phyloP scores from a whole-genome alignment of 2,113 vertebrate genomes.

The Dipodomys ordii region DNA sequence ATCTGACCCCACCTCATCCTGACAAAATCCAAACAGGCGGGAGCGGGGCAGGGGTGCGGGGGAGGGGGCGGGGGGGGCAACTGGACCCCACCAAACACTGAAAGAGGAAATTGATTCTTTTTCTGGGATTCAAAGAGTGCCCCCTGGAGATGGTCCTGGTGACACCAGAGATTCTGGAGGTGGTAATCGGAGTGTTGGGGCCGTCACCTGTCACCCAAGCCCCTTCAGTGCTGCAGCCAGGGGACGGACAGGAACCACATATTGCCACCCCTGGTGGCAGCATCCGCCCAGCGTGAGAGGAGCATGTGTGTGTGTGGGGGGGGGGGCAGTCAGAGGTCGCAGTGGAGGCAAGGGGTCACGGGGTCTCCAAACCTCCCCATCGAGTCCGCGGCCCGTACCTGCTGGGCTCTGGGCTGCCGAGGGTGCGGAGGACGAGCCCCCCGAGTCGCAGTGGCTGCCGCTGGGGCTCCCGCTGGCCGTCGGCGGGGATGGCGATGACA shows the following conservation, averaged over 20 bases:
- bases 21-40: neutral
- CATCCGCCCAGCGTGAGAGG: neutral
- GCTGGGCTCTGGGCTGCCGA: slow-evolving; percentile 91
- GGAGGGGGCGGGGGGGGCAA: neutral
- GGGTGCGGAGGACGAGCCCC: slow-evolving; percentile 88
- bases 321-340: neutral
- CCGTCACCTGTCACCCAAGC: rapidly evolving
- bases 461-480: slow-evolving; percentile 90
- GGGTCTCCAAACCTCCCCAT: neutral
- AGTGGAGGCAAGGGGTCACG: rapidly evolving
- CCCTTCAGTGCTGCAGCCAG: neutral
- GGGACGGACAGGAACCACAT: no score
- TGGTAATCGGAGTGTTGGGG: neutral
- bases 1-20: neutral
- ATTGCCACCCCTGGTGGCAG: neutral
- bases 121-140: neutral
- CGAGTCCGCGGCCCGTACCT: slow-evolving; percentile 85
- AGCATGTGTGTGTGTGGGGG: neutral
- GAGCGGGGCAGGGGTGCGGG: no score
- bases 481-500: slow-evolving; percentile 91
- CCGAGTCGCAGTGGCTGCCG: slow-evolving; percentile 91
- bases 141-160: neutral
- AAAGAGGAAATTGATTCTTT: neutral
- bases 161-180: neutral
- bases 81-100: neutral